Percentiles rank a stretch among this genome's conserved stretches.
Conservation (phyloP, 30 jellyfish, hydroid and myxozoan genomes). For the Aurelia sp. region DNA sequence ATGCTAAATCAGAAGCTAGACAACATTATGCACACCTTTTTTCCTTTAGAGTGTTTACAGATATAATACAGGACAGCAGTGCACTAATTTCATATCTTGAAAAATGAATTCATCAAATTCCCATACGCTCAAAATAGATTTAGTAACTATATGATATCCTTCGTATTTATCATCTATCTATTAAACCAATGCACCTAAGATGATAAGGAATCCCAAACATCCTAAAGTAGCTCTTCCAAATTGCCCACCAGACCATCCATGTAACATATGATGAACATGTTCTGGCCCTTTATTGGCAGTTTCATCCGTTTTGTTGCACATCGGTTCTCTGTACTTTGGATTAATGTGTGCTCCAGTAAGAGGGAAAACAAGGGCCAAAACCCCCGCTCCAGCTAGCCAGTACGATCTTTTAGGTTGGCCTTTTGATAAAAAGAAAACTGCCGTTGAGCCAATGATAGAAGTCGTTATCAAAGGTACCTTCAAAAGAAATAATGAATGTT, state of each 20-base stretch:
- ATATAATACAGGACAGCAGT: too few species aligned
- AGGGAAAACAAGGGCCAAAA: slow-evolving; percentile 12
- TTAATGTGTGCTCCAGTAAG: slow-evolving; percentile 25
- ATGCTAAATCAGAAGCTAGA: too few species aligned
- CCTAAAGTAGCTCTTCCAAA: slow-evolving; percentile 1
- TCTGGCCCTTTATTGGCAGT: slow-evolving; percentile 21
- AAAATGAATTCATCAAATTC: too few species aligned
- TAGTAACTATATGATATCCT: too few species aligned
- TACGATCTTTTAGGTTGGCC: slow-evolving; percentile 9
- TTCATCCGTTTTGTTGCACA: slow-evolving; percentile 14
- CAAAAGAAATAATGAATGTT: neutral
- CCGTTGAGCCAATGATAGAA: neutral
- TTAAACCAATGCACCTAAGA: slow-evolving; percentile 8
- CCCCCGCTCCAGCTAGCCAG: slow-evolving; percentile 27
- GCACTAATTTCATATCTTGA: too few species aligned
- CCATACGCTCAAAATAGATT: too few species aligned
- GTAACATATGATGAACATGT: slow-evolving; percentile 9
- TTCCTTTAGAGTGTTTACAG: too few species aligned
- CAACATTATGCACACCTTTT: too few species aligned
- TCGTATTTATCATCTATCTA: too few species aligned
- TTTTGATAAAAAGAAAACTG: slow-evolving; percentile 17
- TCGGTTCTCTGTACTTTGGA: slow-evolving; percentile 22
- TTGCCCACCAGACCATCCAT: slow-evolving; percentile 9
- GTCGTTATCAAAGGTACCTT: slow-evolving; percentile 15
- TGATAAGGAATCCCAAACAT: neutral